Percentiles rank a stretch among this genome's conserved stretches.
Conservation (phyloP, 2,797 vertebrate genomes). For the Pteropus rufus region DNA sequence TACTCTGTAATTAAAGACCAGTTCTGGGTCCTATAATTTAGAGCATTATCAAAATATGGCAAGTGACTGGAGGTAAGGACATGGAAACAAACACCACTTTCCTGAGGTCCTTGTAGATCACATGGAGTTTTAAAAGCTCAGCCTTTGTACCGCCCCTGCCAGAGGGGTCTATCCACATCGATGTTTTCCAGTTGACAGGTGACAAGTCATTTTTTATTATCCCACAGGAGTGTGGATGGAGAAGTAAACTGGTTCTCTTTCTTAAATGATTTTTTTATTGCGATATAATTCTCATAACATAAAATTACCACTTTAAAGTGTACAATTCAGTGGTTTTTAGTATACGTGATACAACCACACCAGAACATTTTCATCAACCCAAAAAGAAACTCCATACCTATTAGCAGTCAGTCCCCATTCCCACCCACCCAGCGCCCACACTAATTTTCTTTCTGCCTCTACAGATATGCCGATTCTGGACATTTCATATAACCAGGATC, state of each 20-base stretch:
- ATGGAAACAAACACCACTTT: conserved; percentile 47
- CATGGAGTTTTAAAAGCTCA: conserved; percentile 1
- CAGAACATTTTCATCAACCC: not conserved
- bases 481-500: not conserved
- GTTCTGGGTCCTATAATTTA: conserved; percentile 64
- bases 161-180: not conserved
- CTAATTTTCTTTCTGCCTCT: not conserved
- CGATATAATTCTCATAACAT: not conserved
- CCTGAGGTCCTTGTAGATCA: not conserved
- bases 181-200: not conserved
- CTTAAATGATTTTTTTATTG: not conserved
- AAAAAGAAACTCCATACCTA: not conserved
- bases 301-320: not conserved
- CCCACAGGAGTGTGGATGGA: not conserved
- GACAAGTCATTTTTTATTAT: not conserved
- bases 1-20: conserved; percentile 64
- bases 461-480: not conserved
- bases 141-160: not conserved
- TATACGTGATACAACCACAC: no score
- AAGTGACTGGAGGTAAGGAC: conserved; percentile 20
- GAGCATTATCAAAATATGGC: conserved; percentile 61
- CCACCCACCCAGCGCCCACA: no score
- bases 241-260: conserved; percentile 2
- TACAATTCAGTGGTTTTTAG: not conserved
- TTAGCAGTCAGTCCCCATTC: not conserved